phyloP scores from a whole-genome alignment of 2,797 vertebrate species.

The Pangasius macronema region DNA sequence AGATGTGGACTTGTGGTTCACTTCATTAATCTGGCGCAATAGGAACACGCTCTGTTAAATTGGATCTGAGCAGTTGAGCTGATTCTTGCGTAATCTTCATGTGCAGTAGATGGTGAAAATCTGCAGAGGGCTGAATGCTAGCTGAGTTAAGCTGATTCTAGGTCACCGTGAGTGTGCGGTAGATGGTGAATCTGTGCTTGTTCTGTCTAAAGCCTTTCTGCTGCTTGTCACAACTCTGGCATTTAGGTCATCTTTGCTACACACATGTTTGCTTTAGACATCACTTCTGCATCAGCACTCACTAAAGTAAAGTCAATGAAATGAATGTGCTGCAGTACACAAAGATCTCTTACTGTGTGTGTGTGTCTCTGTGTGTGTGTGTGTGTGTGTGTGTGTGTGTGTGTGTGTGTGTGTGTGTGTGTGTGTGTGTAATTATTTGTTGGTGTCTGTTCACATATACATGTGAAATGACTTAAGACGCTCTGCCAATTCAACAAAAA shows the following conservation, averaged over 20 bases:
- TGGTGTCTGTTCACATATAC: conserved; percentile 6
- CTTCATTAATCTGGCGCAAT: not conserved
- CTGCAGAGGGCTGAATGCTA: not conserved
- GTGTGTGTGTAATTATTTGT: conserved; percentile 10
- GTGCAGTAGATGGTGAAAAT: conserved; percentile 7
- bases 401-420: not conserved
- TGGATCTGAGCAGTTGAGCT: not conserved
- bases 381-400: not conserved
- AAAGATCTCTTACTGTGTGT: conserved; percentile 17
- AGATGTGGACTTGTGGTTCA: not conserved
- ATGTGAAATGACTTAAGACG: not conserved
- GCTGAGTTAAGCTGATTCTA: conserved; percentile 24
- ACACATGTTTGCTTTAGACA: conserved; percentile 45
- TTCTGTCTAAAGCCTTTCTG: conserved; percentile 53
- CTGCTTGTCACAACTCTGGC: conserved; percentile 49
- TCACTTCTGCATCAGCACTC: conserved; percentile 53
- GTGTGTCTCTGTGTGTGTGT: not conserved
- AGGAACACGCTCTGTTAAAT: not conserved
- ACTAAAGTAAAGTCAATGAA: conserved; percentile 30
- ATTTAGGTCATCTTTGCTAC: conserved; percentile 60
- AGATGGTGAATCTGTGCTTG: conserved; percentile 39
- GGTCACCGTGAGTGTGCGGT: conserved; percentile 33
- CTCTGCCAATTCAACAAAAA: not conserved
- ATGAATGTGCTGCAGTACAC: conserved; percentile 28
- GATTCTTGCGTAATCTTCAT: not conserved